Evolutionary conservation across 2,797 vertebrate genomes (phyloP).

Genomic region (Neopelma chrysocephalum): DNA sequence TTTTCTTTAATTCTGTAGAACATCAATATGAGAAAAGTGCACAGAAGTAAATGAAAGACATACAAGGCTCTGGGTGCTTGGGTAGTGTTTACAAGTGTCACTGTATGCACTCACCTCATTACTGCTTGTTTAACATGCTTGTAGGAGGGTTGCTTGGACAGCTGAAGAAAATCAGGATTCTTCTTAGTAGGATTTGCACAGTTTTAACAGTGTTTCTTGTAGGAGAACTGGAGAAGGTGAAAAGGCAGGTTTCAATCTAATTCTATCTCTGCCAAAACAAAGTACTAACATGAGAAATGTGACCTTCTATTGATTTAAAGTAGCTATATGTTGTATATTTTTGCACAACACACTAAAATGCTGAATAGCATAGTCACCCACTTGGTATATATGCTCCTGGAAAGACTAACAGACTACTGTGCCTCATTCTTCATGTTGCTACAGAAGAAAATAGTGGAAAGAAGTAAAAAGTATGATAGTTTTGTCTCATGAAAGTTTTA

Average conservation of each 20-base stretch:
- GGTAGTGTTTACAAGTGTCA: neutral
- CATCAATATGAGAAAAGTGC: neutral
- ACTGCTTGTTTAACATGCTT: neutral
- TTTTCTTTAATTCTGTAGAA: neutral
- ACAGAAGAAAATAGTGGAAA: neutral
- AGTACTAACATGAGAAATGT: neutral
- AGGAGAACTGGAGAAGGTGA: neutral
- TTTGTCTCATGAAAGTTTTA: neutral
- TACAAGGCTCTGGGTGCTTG: neutral
- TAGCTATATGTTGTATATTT: neutral
- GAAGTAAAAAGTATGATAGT: neutral
- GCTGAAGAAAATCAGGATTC: neutral
- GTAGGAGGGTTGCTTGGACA: neutral
- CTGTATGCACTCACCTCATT: neutral
- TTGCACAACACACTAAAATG: neutral
- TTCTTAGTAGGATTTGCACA: neutral
- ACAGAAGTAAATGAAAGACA: neutral
- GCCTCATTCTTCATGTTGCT: neutral
- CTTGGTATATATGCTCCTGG: neutral
- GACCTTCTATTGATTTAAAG: neutral
- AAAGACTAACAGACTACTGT: neutral
- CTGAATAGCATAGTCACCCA: fast-evolving
- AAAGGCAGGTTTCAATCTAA: neutral
- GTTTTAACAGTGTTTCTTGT: neutral
- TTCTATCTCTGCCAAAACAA: neutral